A percentile compares a stretch with the other conserved stretches of the same genome.
Evolutionary conservation across 2,797 vertebrate species (phyloP).

Genomic region (Darevskia nairensis): DNA sequence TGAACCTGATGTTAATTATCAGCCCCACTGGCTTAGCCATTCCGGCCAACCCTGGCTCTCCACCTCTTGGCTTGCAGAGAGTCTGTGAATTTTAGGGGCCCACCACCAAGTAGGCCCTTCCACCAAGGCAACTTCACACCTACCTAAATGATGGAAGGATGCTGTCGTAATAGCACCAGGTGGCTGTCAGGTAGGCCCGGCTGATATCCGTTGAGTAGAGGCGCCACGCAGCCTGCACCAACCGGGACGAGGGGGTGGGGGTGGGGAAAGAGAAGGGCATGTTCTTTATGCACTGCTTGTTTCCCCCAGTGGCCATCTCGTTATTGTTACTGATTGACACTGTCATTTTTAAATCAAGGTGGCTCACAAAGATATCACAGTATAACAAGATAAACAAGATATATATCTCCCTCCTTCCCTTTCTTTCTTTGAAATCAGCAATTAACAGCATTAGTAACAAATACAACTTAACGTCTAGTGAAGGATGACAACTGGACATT

Average conservation of each 20-base stretch:
- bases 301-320: neutral
- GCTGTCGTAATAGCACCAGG: slow-evolving; percentile 99
- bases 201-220: slow-evolving; percentile 93
- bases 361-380: no score
- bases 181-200: slow-evolving; percentile 93
- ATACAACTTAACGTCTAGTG: no score
- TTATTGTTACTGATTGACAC: no score
- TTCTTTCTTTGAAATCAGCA: no score
- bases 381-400: no score
- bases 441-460: no score
- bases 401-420: no score
- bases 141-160: slow-evolving; percentile 98
- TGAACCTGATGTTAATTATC: neutral
- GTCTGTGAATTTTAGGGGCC: no score
- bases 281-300: neutral
- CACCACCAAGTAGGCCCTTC: neutral
- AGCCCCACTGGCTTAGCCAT: neutral
- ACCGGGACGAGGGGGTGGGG: neutral
- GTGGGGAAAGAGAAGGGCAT: neutral
- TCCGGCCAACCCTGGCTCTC: neutral
- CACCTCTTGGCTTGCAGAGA: neutral
- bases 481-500: no score
- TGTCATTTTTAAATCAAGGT: no score
- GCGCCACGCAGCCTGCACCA: slow-evolving; percentile 93
- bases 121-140: neutral